A percentile compares a stretch with the other conserved stretches of the same genome.
phyloP scores from a whole-genome alignment of 2,113 vertebrate genomes.

The Epinephelus cyanopodus region DNA sequence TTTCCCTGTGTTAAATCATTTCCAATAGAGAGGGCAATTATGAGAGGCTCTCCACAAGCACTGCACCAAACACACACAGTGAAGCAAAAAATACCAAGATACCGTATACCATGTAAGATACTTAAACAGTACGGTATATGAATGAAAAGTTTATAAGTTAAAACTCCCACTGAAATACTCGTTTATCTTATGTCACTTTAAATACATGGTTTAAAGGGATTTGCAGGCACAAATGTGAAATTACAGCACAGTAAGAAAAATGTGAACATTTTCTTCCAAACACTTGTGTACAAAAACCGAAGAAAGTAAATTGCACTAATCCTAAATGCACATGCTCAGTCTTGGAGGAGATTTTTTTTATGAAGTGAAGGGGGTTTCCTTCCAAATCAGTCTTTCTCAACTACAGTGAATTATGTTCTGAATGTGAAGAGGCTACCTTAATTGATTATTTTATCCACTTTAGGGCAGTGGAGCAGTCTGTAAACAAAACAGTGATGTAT shows the following conservation, averaged over 20 bases:
- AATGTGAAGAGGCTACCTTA: not conserved
- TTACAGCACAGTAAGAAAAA: not conserved
- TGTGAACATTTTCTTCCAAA: not conserved
- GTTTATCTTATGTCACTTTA: not conserved
- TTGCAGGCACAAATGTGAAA: not conserved
- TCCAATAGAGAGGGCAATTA: conserved; percentile 30
- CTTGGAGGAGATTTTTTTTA: not conserved
- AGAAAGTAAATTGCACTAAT: not conserved
- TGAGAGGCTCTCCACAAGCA: conserved; percentile 13
- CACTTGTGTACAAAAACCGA: not conserved
- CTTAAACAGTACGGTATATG: not conserved
- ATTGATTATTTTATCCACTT: not conserved
- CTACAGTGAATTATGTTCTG: not conserved
- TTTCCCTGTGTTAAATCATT: conserved; percentile 36
- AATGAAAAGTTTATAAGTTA: not conserved
- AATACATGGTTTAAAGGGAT: not conserved
- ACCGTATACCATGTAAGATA: not conserved
- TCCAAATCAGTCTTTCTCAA: not conserved
- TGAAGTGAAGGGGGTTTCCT: not conserved
- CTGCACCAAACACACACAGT: conserved; percentile 12
- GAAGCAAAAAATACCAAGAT: not conserved
- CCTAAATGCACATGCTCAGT: not conserved
- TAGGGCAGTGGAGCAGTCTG: not conserved
- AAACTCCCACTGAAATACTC: not conserved
- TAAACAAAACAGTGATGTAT: not conserved